Percentiles rank a stretch among this genome's conserved stretches.
Evolutionary conservation across 2,797 vertebrate species (phyloP).

Genomic region (Gymnocypris eckloni): DNA sequence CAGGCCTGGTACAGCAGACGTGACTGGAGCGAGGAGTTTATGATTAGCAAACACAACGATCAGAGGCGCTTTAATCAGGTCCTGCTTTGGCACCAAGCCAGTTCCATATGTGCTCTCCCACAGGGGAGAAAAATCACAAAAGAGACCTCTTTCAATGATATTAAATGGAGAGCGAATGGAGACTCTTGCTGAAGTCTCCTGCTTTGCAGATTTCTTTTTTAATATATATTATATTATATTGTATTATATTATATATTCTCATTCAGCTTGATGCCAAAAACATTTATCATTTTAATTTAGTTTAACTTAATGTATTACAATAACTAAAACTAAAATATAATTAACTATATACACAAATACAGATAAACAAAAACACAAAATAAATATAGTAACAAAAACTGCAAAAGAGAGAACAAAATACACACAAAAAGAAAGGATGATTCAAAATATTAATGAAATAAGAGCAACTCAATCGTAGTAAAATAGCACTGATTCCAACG

Average conservation of each 20-base stretch:
- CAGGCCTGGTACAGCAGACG: background rate
- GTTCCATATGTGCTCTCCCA: background rate
- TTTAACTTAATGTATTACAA: too few relatives aligned
- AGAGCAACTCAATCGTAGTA: background rate
- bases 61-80: background rate
- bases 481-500: background rate
- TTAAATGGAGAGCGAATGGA: background rate
- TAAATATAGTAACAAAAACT: too few relatives aligned
- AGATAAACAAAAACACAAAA: too few relatives aligned
- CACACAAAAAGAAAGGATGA: too few relatives aligned
- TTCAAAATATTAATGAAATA: background rate
- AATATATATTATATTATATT: too few relatives aligned
- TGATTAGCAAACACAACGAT: constrained; percentile 5
- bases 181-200: background rate
- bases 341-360: too few relatives aligned
- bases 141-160: background rate
- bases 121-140: background rate
- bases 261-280: too few relatives aligned
- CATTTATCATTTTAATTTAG: too few relatives aligned
- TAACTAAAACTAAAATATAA: too few relatives aligned
- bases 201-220: background rate
- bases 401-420: too few relatives aligned
- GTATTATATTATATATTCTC: too few relatives aligned
- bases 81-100: background rate
- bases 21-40: background rate